Evolutionary conservation across 1,140 invertebrate genomes (phyloP).

Genomic region (Atta colombica): DNA sequence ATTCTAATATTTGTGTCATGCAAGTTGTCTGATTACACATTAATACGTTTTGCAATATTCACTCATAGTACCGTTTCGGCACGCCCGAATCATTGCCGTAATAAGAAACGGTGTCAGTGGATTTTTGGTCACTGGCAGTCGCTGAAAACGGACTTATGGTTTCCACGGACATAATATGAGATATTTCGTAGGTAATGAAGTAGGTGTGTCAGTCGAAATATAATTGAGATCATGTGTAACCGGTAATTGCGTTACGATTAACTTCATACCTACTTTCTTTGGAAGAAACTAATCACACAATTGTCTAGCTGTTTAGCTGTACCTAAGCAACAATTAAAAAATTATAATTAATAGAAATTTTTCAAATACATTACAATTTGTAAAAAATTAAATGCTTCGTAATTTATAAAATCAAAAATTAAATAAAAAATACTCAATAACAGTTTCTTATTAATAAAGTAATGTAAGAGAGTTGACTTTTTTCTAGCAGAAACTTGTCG

Average conservation of each 20-base stretch:
- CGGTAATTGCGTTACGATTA: slow-evolving; percentile 69
- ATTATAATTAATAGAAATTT: background rate
- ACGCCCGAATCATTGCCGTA: slow-evolving; percentile 11
- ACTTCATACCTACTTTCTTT: slow-evolving; percentile 44
- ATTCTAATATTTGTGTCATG: background rate
- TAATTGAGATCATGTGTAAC: slow-evolving; percentile 58
- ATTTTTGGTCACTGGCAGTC: slow-evolving; percentile 49
- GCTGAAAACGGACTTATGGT: slow-evolving; percentile 72
- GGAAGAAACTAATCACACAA: slow-evolving; percentile 34
- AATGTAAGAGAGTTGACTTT: background rate
- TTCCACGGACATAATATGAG: slow-evolving; percentile 75
- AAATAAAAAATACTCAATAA: background rate
- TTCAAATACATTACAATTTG: background rate
- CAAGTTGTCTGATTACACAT: slow-evolving; percentile 2
- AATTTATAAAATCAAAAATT: background rate
- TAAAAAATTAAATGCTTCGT: background rate
- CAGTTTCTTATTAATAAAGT: background rate
- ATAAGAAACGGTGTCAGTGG: slow-evolving; percentile 3
- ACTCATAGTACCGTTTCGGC: slow-evolving; percentile 10
- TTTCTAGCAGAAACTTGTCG: background rate
- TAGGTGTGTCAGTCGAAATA: slow-evolving; percentile 65
- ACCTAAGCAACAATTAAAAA: background rate
- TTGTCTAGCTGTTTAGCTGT: background rate
- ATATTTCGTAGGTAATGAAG: slow-evolving; percentile 72
- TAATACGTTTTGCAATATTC: slow-evolving; percentile 30